Conservation (phyloP, 2,888 invertebrate species). For the Pomacea canaliculata region DNA sequence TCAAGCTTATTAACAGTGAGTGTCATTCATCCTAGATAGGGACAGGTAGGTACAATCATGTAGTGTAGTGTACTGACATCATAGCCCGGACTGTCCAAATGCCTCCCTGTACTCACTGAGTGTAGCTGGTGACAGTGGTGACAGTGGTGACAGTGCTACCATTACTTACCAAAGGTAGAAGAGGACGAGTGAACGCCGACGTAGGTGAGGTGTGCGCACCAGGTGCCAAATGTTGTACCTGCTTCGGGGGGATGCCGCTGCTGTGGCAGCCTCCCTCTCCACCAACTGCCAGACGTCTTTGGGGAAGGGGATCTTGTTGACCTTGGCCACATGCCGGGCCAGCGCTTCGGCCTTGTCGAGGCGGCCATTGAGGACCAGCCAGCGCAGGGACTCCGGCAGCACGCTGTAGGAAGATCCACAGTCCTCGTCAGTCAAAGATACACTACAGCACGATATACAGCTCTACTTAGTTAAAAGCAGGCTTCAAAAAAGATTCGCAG, state of each 20-base stretch:
- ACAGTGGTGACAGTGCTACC: too few species aligned
- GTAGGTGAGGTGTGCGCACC: slow-evolving; percentile 18
- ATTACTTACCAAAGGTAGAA: slow-evolving; percentile 27
- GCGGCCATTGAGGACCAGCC: slow-evolving; percentile 56
- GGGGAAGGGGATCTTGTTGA: slow-evolving; percentile 42
- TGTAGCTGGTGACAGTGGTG: too few species aligned
- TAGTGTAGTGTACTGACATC: too few species aligned
- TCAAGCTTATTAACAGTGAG: too few species aligned
- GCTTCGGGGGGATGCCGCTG: neutral
- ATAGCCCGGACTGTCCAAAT: too few species aligned
- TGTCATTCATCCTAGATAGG: too few species aligned
- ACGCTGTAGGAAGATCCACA: slow-evolving; percentile 37
- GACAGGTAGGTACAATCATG: too few species aligned
- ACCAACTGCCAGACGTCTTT: slow-evolving; percentile 16
- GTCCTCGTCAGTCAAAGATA: too few species aligned
- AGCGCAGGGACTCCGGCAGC: slow-evolving; percentile 63
- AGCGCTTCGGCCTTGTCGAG: slow-evolving; percentile 44
- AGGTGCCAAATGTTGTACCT: slow-evolving; percentile 14
- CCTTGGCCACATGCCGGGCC: slow-evolving; percentile 42
- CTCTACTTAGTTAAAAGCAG: too few species aligned
- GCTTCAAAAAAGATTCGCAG: too few species aligned
- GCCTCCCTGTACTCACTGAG: too few species aligned
- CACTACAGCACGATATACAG: too few species aligned
- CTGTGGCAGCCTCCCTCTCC: neutral
- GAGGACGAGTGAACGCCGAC: slow-evolving; percentile 9